Evolutionary conservation across 2,888 invertebrate species (phyloP).

Genomic region (Micoletzkya japonica): DNA sequence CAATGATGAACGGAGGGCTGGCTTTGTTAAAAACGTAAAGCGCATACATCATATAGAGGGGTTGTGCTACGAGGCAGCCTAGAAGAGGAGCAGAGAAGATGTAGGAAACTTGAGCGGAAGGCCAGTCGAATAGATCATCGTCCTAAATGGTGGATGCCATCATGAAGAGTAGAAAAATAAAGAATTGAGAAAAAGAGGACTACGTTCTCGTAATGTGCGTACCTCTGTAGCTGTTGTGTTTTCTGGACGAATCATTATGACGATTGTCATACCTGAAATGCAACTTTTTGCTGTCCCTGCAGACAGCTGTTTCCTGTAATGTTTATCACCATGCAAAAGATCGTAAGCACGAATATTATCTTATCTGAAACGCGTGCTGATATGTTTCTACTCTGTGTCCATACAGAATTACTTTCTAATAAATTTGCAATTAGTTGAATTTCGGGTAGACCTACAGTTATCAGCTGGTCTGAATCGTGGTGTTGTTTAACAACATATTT

Average conservation of each 20-base stretch:
- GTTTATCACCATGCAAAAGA: too few species aligned
- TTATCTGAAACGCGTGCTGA: too few species aligned
- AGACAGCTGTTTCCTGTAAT: too few species aligned
- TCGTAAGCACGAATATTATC: too few species aligned
- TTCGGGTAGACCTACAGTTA: too few species aligned
- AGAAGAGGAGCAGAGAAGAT: slow-evolving; percentile 3
- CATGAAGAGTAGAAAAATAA: not conserved
- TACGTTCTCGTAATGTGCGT: too few species aligned
- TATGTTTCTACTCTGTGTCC: not conserved
- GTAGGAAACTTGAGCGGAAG: not conserved
- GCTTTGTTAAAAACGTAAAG: not conserved
- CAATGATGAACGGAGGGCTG: not conserved
- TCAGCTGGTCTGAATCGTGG: too few species aligned
- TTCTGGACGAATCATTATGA: not conserved
- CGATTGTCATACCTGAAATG: slow-evolving; percentile 4
- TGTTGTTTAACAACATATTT: too few species aligned
- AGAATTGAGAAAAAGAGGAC: not conserved
- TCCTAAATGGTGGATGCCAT: too few species aligned
- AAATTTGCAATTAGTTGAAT: too few species aligned
- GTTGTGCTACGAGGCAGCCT: slow-evolving; percentile 6
- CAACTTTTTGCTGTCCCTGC: too few species aligned
- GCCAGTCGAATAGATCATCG: slow-evolving; percentile 4
- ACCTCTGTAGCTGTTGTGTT: not conserved
- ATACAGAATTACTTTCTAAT: not conserved
- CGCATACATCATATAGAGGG: not conserved